Base-by-base conservation (phyloP, 2,888 invertebrate species). In the Scelioninae gen. 2 region DNA sequence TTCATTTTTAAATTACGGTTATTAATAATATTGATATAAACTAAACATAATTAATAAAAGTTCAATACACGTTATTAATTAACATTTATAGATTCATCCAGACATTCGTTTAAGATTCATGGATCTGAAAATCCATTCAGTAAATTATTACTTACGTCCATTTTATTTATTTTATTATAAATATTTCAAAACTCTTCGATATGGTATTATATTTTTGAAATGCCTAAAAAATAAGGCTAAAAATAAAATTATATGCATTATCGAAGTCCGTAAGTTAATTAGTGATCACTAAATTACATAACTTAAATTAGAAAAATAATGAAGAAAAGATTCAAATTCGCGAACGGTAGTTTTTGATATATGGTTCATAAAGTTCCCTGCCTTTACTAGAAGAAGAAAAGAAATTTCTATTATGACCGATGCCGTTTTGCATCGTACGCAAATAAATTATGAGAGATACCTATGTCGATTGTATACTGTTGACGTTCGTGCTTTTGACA, bases 261-360 rank as follows among this genome's bases (percentile, higher is more conserved):
- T 2, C 10, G 18, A 58, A 58, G 19, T 45, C 22, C 4, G 13
- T 19, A 33, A 58, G 58, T 58, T 46, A 58, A 45, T 2, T 35
- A 35, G 22, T 22, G 33, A 46, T 22, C 22, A 13, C 16, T 16
- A 22, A 25, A 19, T 7, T 11, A 16, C 33, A 58, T 58, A 58
- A 35, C 19, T 58, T 22, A 58, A 45, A 0, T 5, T 67, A 57
- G 18, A 50, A 18, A 67, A 50, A 5, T 15, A 3, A 35, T 10
- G 9, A 43, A 10, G 43, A 35, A 58, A 39, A 58, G 58, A 58
- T 67, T 57, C 48, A 48, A 57, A 35, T 67, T 28, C 16, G 48
- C 19, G 18, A 35, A 53, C 53, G 35, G 55, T 52, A 41, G 53
- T 69, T 69, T n/a, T 50, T 61, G 57, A 67, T 63, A 63, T 70